phyloP scores from a whole-genome alignment of 2,797 vertebrate species.

The Nothura maculosa region DNA sequence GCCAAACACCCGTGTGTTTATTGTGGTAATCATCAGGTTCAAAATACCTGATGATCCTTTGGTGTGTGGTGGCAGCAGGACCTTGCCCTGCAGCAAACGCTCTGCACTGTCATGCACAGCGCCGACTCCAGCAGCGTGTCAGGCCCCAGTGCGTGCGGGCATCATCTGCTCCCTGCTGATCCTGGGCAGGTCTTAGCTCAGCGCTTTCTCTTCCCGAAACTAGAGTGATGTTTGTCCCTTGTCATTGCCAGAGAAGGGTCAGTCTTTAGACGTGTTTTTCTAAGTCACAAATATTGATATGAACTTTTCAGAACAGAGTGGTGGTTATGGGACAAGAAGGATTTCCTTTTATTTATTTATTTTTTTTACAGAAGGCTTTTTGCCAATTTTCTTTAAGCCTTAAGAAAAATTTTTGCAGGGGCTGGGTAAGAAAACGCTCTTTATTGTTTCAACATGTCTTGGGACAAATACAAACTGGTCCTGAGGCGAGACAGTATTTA shows the following conservation, averaged over 20 bases:
- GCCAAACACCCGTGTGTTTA: background rate
- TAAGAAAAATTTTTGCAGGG: constrained; percentile 63
- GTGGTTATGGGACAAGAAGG: constrained; percentile 23
- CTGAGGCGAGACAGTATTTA: constrained; percentile 55
- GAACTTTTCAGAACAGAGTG: background rate
- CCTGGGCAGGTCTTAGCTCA: background rate
- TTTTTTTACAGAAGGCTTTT: constrained; percentile 62
- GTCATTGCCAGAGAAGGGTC: background rate
- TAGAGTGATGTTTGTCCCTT: background rate
- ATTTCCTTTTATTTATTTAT: constrained; percentile 51
- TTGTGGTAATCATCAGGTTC: background rate
- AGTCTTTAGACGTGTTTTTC: background rate
- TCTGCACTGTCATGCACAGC: background rate
- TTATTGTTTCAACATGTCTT: constrained; percentile 72
- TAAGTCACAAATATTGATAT: background rate
- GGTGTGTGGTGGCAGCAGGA: background rate
- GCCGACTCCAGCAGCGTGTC: background rate
- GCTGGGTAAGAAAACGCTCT: constrained; percentile 69
- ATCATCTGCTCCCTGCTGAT: background rate
- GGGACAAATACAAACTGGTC: constrained; percentile 66
- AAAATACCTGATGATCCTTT: background rate
- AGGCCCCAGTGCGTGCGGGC: background rate
- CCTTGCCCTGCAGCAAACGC: background rate
- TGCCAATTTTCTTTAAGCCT: constrained; percentile 67
- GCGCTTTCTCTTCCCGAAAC: background rate